Percentiles rank a stretch among this genome's conserved stretches.
Evolutionary conservation across 2,113 vertebrate species (phyloP).

Genomic region (Felis chaus): DNA sequence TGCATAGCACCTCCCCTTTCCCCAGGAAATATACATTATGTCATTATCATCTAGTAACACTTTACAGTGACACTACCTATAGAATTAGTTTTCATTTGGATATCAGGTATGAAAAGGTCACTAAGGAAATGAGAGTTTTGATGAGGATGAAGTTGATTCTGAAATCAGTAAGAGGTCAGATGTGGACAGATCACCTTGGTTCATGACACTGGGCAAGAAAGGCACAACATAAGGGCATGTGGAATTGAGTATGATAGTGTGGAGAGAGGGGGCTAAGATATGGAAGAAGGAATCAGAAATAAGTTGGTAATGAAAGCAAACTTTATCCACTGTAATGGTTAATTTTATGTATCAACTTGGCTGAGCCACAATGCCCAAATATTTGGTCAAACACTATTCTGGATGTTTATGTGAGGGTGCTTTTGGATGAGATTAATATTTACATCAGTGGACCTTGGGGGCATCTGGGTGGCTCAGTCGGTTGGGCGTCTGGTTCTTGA

Average conservation of each 20-base stretch:
- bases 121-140: neutral
- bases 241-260: neutral
- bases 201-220: neutral
- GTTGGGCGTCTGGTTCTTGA: too few species aligned
- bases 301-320: neutral
- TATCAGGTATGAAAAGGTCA: neutral
- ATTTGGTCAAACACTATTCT: neutral
- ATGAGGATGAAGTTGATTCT: neutral
- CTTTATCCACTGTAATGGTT: neutral
- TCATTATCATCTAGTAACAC: neutral
- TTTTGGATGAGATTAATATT: neutral
- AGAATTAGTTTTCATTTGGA: neutral
- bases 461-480: too few species aligned
- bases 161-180: constrained; percentile 16
- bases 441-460: neutral
- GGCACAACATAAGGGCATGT: neutral
- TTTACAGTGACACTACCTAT: neutral
- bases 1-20: neutral
- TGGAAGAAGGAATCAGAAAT: neutral
- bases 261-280: neutral
- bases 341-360: neutral
- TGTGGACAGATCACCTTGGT: neutral
- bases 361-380: neutral
- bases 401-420: neutral
- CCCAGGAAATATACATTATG: neutral